Conservation (phyloP, 2,113 vertebrate genomes). For the Tichodroma muraria region DNA sequence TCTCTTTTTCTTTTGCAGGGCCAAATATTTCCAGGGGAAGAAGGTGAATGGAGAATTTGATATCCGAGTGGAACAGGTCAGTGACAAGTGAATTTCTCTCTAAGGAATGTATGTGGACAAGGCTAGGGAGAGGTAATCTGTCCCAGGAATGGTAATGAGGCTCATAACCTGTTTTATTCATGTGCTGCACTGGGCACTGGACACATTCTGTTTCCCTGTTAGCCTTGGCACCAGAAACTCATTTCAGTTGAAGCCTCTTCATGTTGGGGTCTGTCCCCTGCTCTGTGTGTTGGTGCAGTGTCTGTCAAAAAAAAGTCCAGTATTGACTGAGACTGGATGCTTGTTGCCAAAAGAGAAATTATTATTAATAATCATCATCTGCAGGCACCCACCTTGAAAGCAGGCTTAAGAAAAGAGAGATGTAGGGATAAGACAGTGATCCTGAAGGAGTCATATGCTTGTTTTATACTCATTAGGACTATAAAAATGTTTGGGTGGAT, state of each 20-base stretch:
- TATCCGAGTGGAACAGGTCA: constrained; percentile 94
- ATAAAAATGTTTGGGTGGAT: neutral
- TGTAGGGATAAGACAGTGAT: neutral
- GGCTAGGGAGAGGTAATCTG: neutral
- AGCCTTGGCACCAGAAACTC: neutral
- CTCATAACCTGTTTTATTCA: neutral
- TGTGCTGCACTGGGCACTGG: neutral
- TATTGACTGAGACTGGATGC: neutral
- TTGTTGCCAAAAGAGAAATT: neutral
- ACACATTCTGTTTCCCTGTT: neutral
- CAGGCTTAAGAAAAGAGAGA: neutral
- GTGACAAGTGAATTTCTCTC: neutral
- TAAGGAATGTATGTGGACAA: neutral
- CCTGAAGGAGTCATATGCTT: neutral
- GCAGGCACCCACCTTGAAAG: neutral
- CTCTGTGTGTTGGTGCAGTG: neutral
- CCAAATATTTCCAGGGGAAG: constrained; percentile 91
- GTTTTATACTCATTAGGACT: neutral
- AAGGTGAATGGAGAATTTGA: constrained; percentile 92
- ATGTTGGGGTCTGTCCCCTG: neutral
- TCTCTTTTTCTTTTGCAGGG: constrained; percentile 71
- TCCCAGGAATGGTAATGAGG: neutral
- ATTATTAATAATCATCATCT: neutral
- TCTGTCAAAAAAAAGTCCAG: neutral
- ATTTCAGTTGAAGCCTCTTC: neutral